These are phyloP conservation scores for Hippocampus comes DNA, from an alignment of 2,113 vertebrate species.

Conservation along the genomic window DNA sequence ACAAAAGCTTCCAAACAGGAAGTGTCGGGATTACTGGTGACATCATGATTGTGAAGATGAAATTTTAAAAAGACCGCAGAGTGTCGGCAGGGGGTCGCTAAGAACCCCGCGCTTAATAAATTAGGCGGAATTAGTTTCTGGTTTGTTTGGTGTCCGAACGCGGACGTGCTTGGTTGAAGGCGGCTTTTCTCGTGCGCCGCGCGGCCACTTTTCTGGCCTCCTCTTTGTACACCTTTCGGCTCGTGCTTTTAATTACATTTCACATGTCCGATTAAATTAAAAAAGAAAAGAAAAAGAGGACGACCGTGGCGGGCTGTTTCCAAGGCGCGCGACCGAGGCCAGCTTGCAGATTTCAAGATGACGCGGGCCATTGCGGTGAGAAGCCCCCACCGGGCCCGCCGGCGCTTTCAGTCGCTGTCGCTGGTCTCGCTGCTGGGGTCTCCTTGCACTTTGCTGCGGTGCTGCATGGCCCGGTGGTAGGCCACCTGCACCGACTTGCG, in stretches of 20 bases:
- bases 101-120: conserved; percentile 59
- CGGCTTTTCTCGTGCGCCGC: conserved; percentile 20
- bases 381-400: background rate
- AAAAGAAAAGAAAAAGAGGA: conserved; percentile 19
- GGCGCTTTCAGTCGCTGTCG: conserved; percentile 81
- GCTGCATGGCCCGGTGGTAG: conserved; percentile 96
- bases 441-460: conserved; percentile 97
- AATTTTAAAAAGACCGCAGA: conserved; percentile 10
- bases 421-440: conserved; percentile 97
- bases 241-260: conserved; percentile 69
- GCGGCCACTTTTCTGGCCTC: conserved; percentile 2
- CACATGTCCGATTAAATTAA: conserved; percentile 64
- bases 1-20: conserved; percentile 53
- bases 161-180: conserved; percentile 4
- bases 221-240: conserved; percentile 33
- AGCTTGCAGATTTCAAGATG: background rate
- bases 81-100: conserved; percentile 30
- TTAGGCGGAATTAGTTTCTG: conserved; percentile 39
- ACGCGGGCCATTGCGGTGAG: conserved; percentile 22
- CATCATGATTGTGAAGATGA: conserved; percentile 12
- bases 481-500: conserved; percentile 98
- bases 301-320: conserved; percentile 18
- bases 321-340: background rate
- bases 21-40: conserved; percentile 31
- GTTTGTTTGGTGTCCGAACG: background rate